Conservation (phyloP, 2,113 vertebrate genomes). For the Vidua macroura region DNA sequence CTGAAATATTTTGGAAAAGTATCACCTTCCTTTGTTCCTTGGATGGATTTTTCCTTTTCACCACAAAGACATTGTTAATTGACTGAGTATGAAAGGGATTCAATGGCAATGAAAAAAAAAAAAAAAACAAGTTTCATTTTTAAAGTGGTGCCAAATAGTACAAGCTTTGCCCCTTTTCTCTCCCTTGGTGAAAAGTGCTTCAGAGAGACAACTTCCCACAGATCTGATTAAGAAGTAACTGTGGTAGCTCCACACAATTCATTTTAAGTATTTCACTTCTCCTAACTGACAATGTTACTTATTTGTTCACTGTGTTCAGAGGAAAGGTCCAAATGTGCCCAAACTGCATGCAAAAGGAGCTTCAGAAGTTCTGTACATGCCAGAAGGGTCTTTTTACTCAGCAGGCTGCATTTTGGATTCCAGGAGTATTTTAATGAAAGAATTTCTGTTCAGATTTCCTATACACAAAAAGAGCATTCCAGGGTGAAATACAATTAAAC, state of each 20-base stretch:
- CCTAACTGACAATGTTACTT: not conserved
- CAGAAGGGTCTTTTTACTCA: conserved; percentile 46
- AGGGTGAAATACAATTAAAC: conserved; percentile 34
- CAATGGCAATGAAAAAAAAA: not conserved
- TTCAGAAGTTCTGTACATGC: not conserved
- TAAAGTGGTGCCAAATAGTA: not conserved
- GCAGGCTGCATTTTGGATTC: conserved; percentile 3
- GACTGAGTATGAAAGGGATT: not conserved
- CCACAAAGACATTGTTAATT: not conserved
- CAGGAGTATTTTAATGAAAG: not conserved
- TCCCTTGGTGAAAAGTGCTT: not conserved
- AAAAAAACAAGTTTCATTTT: not conserved
- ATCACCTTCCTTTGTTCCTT: not conserved
- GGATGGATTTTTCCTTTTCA: not conserved
- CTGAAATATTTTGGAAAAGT: not conserved
- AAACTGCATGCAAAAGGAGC: not conserved
- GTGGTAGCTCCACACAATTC: not conserved
- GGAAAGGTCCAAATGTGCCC: not conserved
- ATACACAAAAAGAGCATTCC: not conserved
- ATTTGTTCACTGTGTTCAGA: not conserved
- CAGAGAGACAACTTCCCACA: not conserved
- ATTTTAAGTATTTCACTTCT: not conserved
- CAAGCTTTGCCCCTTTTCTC: not conserved
- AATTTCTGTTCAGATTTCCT: not conserved
- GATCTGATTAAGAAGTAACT: not conserved